phyloP scores from a whole-genome alignment of 2,888 invertebrate genomes.

The Eulithis testata region DNA sequence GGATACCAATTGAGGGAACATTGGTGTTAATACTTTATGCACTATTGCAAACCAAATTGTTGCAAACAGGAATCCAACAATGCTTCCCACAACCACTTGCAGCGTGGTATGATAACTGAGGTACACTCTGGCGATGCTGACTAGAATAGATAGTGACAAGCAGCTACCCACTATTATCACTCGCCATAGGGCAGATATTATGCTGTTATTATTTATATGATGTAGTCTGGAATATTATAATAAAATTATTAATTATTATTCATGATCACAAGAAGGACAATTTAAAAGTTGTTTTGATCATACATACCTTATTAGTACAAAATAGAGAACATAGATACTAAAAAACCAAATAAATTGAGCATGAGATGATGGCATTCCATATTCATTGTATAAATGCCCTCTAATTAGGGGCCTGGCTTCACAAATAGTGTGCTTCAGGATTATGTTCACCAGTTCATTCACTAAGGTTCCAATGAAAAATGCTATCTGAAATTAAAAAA shows the following conservation, averaged over 20 bases:
- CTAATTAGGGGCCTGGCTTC: slow-evolving; percentile 91
- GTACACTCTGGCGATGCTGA: slow-evolving; percentile 91
- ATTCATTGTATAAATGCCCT: slow-evolving; percentile 88
- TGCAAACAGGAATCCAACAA: slow-evolving; percentile 90
- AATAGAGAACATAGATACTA: slow-evolving; percentile 92
- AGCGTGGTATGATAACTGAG: slow-evolving; percentile 93
- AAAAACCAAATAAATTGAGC: slow-evolving; percentile 97
- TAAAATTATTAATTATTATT: not conserved
- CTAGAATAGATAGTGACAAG: slow-evolving; percentile 83
- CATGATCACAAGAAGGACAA: not conserved
- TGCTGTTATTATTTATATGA: slow-evolving; percentile 91
- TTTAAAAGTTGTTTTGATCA: not conserved
- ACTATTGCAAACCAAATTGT: slow-evolving; percentile 92
- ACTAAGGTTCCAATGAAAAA: slow-evolving; percentile 92
- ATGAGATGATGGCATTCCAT: slow-evolving; percentile 97
- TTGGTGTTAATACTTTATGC: slow-evolving; percentile 91
- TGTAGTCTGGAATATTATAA: slow-evolving; percentile 86
- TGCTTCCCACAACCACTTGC: slow-evolving; percentile 92
- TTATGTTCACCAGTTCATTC: slow-evolving; percentile 91
- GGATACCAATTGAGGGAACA: slow-evolving; percentile 93
- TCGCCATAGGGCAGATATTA: slow-evolving; percentile 90
- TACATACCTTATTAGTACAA: slow-evolving; percentile 92
- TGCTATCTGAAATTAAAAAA: slow-evolving; percentile 87
- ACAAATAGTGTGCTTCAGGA: slow-evolving; percentile 92
- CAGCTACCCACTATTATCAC: slow-evolving; percentile 87